phyloP scores from a whole-genome alignment of 1,140 invertebrate species.

The Caenorhabditis remanei region DNA sequence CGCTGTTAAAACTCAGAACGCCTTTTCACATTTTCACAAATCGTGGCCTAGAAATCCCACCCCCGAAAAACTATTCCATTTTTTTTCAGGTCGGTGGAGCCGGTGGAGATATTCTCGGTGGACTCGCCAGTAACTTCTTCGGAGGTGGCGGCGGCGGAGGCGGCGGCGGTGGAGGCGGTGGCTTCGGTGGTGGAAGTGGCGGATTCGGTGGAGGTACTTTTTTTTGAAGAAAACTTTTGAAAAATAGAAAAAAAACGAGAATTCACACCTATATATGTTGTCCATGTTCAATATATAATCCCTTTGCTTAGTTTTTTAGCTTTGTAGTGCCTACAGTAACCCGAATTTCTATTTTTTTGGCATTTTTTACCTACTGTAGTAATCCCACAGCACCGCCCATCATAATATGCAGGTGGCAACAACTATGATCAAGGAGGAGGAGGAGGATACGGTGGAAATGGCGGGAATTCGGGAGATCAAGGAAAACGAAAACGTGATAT shows the following conservation, averaged over 20 bases:
- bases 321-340: neutral
- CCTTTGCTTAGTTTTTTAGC: neutral
- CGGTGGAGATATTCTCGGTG: slow-evolving; percentile 66
- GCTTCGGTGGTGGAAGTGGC: slow-evolving; percentile 44
- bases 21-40: too few relatives aligned
- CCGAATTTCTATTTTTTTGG: slow-evolving; percentile 1
- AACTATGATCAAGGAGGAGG: neutral
- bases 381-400: too few relatives aligned
- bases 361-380: too few relatives aligned
- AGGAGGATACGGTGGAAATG: neutral
- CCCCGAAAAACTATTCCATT: neutral
- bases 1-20: too few relatives aligned
- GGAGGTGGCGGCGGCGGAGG: slow-evolving; percentile 60
- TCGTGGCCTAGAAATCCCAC: too few relatives aligned
- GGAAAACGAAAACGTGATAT: slow-evolving; percentile 40
- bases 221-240: neutral
- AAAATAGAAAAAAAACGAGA: neutral
- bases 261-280: slow-evolving; percentile 10
- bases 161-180: slow-evolving; percentile 58
- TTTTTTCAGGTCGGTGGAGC: slow-evolving; percentile 64
- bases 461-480: neutral
- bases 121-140: slow-evolving; percentile 61
- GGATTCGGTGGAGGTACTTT: slow-evolving; percentile 54
- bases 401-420: too few relatives aligned
- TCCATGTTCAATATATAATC: neutral